Evolutionary conservation across 2,888 invertebrate species (phyloP).

Genomic region (Metalampra italica): DNA sequence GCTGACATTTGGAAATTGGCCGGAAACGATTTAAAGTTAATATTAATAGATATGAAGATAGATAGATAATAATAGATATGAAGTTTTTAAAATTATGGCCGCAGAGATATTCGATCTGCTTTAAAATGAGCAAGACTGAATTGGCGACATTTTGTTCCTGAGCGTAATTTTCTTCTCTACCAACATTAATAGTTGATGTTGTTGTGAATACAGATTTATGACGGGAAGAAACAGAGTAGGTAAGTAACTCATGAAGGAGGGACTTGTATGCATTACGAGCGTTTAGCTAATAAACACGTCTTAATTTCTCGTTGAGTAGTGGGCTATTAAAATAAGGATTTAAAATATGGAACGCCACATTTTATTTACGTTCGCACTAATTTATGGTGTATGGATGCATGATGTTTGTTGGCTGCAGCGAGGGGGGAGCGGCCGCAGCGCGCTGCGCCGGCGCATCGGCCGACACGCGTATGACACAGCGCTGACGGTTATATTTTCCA

Average conservation of each 20-base stretch:
- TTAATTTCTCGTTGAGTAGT: slow-evolving; percentile 73
- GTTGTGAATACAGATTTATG: slow-evolving; percentile 60
- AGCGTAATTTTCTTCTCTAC: neutral
- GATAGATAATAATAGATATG: too few species aligned
- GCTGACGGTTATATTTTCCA: slow-evolving; percentile 77
- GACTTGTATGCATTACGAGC: slow-evolving; percentile 69
- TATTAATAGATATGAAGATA: too few species aligned
- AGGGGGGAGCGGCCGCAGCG: slow-evolving; percentile 20
- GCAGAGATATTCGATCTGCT: too few species aligned
- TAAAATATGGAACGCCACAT: slow-evolving; percentile 73
- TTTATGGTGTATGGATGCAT: slow-evolving; percentile 64
- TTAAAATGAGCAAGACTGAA: neutral
- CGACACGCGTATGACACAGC: slow-evolving; percentile 67
- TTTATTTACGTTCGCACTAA: slow-evolving; percentile 67
- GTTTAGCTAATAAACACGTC: slow-evolving; percentile 71
- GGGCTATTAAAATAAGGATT: slow-evolving; percentile 75
- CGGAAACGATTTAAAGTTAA: too few species aligned
- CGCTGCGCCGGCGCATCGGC: slow-evolving; percentile 36
- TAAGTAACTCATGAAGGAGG: slow-evolving; percentile 62
- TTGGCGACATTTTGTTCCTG: too few species aligned
- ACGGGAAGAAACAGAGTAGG: slow-evolving; percentile 41
- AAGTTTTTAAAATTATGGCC: too few species aligned
- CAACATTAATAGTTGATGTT: slow-evolving; percentile 25
- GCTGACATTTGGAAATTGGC: too few species aligned
- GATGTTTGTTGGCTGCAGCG: slow-evolving; percentile 34